phyloP scores from a whole-genome alignment of 2,888 invertebrate genomes.

The Pachliopta kotzebuea region DNA sequence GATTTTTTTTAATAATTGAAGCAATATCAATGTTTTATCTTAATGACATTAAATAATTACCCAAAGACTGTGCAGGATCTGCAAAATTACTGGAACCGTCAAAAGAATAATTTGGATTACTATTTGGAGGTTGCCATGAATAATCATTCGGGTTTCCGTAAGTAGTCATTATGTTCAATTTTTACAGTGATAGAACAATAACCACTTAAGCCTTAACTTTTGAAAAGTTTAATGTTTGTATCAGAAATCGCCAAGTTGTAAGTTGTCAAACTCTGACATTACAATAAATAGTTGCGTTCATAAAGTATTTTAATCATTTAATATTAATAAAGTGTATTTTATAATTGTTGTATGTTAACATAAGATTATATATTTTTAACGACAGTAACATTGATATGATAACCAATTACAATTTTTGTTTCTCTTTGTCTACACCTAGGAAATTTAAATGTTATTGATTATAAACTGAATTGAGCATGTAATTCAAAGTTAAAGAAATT shows the following conservation, averaged over 20 bases:
- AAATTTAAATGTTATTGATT: no score
- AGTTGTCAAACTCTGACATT: slow-evolving; percentile 2
- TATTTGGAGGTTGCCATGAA: slow-evolving; percentile 68
- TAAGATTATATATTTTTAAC: background rate
- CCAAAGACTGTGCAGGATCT: slow-evolving; percentile 67
- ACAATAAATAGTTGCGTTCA: background rate
- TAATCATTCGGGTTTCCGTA: slow-evolving; percentile 66
- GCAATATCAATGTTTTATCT: slow-evolving; percentile 12
- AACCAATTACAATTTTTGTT: no score
- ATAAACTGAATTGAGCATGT: background rate
- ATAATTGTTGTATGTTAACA: background rate
- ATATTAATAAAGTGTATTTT: background rate
- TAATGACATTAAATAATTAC: slow-evolving; percentile 41
- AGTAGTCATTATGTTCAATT: slow-evolving; percentile 54
- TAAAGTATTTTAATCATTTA: background rate
- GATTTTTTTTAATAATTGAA: slow-evolving; percentile 5
- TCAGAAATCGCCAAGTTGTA: slow-evolving; percentile 15
- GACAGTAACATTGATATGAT: background rate
- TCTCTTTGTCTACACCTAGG: no score
- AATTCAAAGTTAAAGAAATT: background rate
- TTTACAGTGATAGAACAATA: background rate
- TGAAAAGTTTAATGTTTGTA: background rate
- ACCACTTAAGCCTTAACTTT: background rate
- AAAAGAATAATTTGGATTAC: slow-evolving; percentile 71
- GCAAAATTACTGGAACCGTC: slow-evolving; percentile 72